Conservation (phyloP, 2,797 vertebrate species). For the Bovichtus variegatus region DNA sequence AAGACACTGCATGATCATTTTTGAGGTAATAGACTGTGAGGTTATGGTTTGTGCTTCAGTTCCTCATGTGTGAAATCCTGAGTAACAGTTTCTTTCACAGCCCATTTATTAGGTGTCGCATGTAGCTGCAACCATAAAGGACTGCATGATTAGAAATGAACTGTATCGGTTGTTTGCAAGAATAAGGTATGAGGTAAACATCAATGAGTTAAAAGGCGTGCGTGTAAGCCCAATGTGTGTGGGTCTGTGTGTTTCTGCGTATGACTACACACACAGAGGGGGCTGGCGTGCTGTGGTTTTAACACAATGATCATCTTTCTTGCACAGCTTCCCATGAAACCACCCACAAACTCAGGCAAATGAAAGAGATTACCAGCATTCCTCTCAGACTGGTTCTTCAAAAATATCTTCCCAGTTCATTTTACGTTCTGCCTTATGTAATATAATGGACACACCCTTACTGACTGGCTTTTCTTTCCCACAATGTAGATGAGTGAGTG, state of each 20-base stretch:
- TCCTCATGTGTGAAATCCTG: slow-evolving; percentile 28
- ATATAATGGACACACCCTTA: not conserved
- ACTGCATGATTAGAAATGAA: not conserved
- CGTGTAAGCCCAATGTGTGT: not conserved
- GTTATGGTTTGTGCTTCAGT: slow-evolving; percentile 23
- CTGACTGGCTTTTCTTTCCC: not conserved
- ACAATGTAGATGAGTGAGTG: slow-evolving; percentile 12
- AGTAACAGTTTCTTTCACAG: slow-evolving; percentile 29
- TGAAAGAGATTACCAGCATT: slow-evolving; percentile 31
- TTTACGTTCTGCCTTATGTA: not conserved
- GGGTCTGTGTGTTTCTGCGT: slow-evolving; percentile 9
- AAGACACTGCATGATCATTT: slow-evolving; percentile 16
- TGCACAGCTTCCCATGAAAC: slow-evolving; percentile 59
- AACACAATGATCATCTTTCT: slow-evolving; percentile 49
- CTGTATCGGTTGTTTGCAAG: not conserved
- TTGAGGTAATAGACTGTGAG: slow-evolving; percentile 26
- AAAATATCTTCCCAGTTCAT: not conserved
- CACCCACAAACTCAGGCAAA: slow-evolving; percentile 40
- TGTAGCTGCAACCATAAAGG: not conserved
- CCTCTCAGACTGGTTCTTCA: slow-evolving; percentile 13
- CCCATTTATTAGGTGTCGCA: slow-evolving; percentile 32
- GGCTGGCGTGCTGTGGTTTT: slow-evolving; percentile 64
- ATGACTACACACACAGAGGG: slow-evolving; percentile 8
- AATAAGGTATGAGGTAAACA: slow-evolving; percentile 25
- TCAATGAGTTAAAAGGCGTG: slow-evolving; percentile 22